Base-by-base conservation (phyloP, 37 sponge, comb jelly and placozoan genomes). In the Hexactinellida sp. region DNA sequence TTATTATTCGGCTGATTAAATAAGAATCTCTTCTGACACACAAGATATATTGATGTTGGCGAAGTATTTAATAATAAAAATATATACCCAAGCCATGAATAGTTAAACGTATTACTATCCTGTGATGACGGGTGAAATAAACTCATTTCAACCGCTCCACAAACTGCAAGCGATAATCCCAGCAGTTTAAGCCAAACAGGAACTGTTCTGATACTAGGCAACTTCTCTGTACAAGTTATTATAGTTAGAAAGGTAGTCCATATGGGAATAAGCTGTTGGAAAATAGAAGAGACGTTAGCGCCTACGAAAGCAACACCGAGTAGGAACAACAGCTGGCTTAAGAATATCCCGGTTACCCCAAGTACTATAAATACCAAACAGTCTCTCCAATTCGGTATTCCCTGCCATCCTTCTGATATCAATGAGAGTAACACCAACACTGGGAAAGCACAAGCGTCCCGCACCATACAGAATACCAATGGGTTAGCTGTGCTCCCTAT, bases 11-110 rank as follows among this genome's bases (percentile, higher is more conserved):
- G 19, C 25, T 83, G 19, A 10, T 84, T 86, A 76, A 92, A 94
- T 21, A 94, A 86, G 38, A 88, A 88, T 39, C 55, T 86, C 89
- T 92, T 92, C 41, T 94, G 95, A 16, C 88, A 9, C 5, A 90
- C 83, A 9, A 94, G 63, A 84, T 87, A 90, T 0, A 87, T 10
- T 5, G 19, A 21, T 3, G 34, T 32, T 32, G 76, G 13, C 5
- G 13, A n/a, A 10, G 76, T 63, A n/a, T 28, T 63, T 7, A 63
- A 23, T 7, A 32, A 7, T 10, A 63, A 7, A 7, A 63, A 63
- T 10, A 63, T 10, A n/a, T 63, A 63, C 13, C 76, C 76, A 10
- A 32, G 34, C 76, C 76, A 63, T 25, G 76, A 47, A 47, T 47
- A 23, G 76, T 63, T 5, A 3, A 21, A 21, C 3, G 25, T 25